Evolutionary conservation across 2,113 vertebrate species (phyloP), one percentile per base, ranked within the genome.

Genomic region (Oxyura jamaicensis): DNA sequence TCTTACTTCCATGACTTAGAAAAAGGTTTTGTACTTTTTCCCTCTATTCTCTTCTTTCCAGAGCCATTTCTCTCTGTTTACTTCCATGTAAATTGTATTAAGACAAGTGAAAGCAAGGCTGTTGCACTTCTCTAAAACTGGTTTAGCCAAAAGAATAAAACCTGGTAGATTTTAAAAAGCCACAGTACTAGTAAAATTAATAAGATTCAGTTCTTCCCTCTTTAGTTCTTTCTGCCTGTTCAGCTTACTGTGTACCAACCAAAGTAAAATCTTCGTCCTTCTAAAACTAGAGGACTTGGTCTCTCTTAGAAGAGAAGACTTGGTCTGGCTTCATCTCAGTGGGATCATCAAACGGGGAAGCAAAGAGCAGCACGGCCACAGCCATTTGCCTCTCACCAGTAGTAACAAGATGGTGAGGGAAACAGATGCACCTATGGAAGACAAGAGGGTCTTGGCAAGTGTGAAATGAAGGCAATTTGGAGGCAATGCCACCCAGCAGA

Each of bases 371-470:
- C 3, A 12, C 21, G 67, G 44, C 56, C 82, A 72, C 74, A 87
- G 76, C 26, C 41, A 25, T 55, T 69, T 78, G 55, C 75, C 75
- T 67, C 35, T 65, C 81, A 80, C 39, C 46, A 50, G 50, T 16
- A 84, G 29, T 1, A 50, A 60, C 0, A 3, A 50, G 31, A 74
- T 21, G 86, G 55, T 2, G 5, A 41, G 39, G 46, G 41, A 84
- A 52, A 52, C 0, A 73, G 39, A 58, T 55, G 82, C n/a, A 82
- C 28, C 8, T 22, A 2, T 25, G 35, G 41, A 76, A 75, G 83
- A 22, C 22, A n/a, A 5, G 59, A 16, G 29, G 39, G 23, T 39
- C 10, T 68, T 6, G 0, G 1, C 41, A 41, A 52, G 35, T 0
- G 1, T 26, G 48, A 82, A 81, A 88, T 13, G 11, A 83, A 21